Conservation (phyloP, 1,140 invertebrate species). For the Arion vulgaris region DNA sequence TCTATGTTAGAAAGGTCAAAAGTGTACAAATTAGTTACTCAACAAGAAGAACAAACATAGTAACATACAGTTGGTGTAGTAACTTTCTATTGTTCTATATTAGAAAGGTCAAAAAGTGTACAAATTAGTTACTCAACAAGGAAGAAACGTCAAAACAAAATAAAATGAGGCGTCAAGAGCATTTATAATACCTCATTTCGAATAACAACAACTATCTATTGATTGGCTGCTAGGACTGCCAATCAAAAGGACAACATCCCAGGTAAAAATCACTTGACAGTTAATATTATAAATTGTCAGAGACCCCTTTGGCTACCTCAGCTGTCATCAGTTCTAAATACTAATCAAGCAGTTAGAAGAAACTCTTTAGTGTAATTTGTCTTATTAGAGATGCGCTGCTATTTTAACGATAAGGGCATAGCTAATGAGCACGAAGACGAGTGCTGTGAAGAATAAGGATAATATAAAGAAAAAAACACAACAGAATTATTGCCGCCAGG, state of each 20-base stretch:
- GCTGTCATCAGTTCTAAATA: slow-evolving; percentile 14
- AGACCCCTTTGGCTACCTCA: neutral
- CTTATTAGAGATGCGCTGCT: neutral
- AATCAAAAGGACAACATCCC: slow-evolving; percentile 8
- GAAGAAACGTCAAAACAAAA: neutral
- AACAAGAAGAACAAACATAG: no score
- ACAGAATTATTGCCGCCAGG: neutral
- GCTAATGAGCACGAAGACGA: slow-evolving; percentile 1
- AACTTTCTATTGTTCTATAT: no score
- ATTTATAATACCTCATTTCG: neutral
- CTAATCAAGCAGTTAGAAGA: neutral
- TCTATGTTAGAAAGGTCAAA: no score
- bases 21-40: no score
- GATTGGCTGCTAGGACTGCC: neutral
- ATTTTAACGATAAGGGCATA: neutral
- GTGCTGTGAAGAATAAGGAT: neutral
- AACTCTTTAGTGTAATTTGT: slow-evolving; percentile 13
- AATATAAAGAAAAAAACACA: neutral
- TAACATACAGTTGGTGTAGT: no score
- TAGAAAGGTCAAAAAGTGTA: no score
- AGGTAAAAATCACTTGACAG: slow-evolving; percentile 2
- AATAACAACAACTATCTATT: neutral
- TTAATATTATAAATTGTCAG: slow-evolving; percentile 18
- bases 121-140: no score
- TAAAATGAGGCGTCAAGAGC: neutral